These are phyloP conservation scores for Agonopterix alstromeriana DNA, from an alignment of 2,888 invertebrate species.

Conservation along the genomic window DNA sequence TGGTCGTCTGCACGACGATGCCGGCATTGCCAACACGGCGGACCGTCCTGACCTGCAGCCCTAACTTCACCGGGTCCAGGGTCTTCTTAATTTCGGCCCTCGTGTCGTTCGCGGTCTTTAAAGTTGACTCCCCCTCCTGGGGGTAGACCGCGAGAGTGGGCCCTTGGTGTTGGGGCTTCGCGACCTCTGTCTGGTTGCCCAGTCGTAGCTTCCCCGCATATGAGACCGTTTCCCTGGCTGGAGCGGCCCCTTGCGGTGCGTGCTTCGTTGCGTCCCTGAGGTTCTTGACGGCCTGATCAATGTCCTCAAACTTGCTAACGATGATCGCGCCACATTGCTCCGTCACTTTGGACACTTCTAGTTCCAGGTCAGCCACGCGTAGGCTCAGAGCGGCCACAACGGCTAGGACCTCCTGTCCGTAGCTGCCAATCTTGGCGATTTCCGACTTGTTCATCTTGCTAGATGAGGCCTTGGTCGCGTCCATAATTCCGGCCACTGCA, in stretches of 20 bases:
- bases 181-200: conserved; percentile 44
- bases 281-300: neutral
- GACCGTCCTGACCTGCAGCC: neutral
- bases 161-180: neutral
- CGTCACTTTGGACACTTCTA: neutral
- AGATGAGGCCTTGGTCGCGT: neutral
- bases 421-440: neutral
- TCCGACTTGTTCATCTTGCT: neutral
- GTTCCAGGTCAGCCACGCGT: neutral
- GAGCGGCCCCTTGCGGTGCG: neutral
- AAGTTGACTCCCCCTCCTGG: neutral
- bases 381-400: neutral
- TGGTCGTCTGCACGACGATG: neutral
- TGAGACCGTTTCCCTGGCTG: neutral
- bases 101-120: conserved; percentile 17
- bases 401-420: neutral
- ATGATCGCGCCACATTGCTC: neutral
- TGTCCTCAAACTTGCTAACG: neutral
- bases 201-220: conserved; percentile 32
- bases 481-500: conserved; percentile 34
- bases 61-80: neutral
- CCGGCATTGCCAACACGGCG: neutral
- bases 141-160: neutral
- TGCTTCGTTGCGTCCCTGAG: neutral
- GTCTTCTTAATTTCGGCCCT: neutral